Evolutionary conservation across 2,113 vertebrate species (phyloP).

Genomic region (Bolborhynchus lineola): DNA sequence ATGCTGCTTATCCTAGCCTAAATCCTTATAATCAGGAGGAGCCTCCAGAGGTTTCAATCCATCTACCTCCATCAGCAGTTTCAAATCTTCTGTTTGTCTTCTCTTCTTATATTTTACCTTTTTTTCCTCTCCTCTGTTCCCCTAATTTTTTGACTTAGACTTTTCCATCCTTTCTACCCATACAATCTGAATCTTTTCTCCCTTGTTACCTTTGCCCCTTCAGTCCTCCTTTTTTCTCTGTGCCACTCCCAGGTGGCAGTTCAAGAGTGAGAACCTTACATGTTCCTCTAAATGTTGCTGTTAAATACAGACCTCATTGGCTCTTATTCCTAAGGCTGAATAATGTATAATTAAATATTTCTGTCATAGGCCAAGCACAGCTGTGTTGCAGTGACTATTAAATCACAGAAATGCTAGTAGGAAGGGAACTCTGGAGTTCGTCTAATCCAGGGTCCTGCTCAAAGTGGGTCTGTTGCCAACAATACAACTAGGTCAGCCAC

Average conservation of each 20-base stretch:
- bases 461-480: neutral
- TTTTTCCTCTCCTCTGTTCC: neutral
- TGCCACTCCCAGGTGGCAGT: neutral
- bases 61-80: slow-evolving; percentile 30
- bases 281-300: neutral
- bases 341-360: slow-evolving; percentile 2
- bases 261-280: neutral
- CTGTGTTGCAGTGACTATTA: neutral
- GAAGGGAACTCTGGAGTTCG: neutral
- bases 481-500: neutral
- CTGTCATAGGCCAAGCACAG: neutral
- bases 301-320: neutral
- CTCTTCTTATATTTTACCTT: neutral
- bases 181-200: neutral
- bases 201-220: neutral
- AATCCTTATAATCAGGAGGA: neutral
- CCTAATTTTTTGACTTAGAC: neutral
- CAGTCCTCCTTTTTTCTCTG: neutral
- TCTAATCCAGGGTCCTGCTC: neutral
- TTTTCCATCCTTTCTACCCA: neutral
- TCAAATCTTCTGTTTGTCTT: slow-evolving; percentile 14
- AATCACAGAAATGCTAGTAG: neutral
- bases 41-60: slow-evolving; percentile 38
- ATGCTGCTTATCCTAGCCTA: neutral
- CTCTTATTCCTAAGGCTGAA: neutral